phyloP scores from a whole-genome alignment of 1,140 invertebrate species.

The Mylabris phalerata region DNA sequence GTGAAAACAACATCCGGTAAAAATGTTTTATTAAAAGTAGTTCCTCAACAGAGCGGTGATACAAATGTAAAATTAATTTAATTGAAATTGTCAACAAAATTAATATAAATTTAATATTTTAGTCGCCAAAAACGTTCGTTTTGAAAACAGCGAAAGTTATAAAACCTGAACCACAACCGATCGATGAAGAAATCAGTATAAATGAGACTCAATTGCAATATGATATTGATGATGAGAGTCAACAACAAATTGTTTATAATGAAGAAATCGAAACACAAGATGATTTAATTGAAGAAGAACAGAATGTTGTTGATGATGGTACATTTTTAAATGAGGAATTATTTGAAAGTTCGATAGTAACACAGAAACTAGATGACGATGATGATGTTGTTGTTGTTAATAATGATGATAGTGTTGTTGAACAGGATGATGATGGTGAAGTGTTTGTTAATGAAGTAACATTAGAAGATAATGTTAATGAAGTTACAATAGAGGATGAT shows the following conservation, averaged over 20 bases:
- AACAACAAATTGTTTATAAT: slow-evolving; percentile 16
- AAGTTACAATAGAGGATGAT: slow-evolving; percentile 31
- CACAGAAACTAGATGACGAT: slow-evolving; percentile 4
- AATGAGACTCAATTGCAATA: slow-evolving; percentile 23
- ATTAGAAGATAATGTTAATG: slow-evolving; percentile 34
- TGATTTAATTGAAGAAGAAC: slow-evolving; percentile 9
- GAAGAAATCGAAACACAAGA: slow-evolving; percentile 16
- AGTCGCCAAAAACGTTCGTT: slow-evolving; percentile 29
- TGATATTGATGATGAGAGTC: slow-evolving; percentile 14
- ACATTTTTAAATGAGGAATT: slow-evolving; percentile 29
- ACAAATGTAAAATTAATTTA: slow-evolving; percentile 13
- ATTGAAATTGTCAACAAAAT: background rate
- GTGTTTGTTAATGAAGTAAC: slow-evolving; percentile 36
- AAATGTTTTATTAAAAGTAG: slow-evolving; percentile 40
- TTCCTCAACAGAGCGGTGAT: slow-evolving; percentile 31
- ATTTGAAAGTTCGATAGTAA: slow-evolving; percentile 27
- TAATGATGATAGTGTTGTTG: background rate
- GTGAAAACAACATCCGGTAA: slow-evolving; percentile 40
- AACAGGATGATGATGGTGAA: slow-evolving; percentile 20
- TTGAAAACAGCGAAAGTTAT: slow-evolving; percentile 29
- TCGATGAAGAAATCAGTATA: slow-evolving; percentile 19
- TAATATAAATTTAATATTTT: background rate
- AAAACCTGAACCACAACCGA: background rate
- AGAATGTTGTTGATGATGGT: slow-evolving; percentile 14
- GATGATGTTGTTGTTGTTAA: too few species aligned